Evolutionary conservation across 2,113 vertebrate genomes (phyloP).

Genomic region (Tapirus terrestris): DNA sequence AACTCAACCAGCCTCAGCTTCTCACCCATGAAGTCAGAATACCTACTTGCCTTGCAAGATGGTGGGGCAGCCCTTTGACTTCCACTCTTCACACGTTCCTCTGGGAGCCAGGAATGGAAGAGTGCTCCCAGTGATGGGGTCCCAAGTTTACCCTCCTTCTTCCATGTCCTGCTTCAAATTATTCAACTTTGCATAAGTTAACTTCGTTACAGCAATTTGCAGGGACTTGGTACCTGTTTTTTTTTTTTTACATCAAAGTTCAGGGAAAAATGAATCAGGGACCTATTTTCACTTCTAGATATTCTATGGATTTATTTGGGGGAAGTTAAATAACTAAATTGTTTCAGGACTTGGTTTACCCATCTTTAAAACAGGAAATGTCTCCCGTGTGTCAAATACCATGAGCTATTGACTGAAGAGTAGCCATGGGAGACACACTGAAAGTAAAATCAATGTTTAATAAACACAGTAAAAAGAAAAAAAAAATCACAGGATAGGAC

Average conservation of each 20-base stretch:
- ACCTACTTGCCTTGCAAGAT: background rate
- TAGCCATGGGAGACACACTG: background rate
- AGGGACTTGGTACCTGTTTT: background rate
- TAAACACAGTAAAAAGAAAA: background rate
- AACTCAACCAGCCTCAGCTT: background rate
- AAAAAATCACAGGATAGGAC: background rate
- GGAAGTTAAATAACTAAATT: background rate
- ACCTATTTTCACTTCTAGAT: conserved; percentile 32
- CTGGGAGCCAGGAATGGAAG: background rate
- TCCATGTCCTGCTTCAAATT: background rate
- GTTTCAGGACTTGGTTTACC: conserved; percentile 6
- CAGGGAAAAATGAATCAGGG: conserved; percentile 1
- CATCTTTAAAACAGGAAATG: conserved; percentile 31
- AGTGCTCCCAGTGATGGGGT: background rate
- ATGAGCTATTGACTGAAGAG: background rate
- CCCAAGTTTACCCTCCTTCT: background rate
- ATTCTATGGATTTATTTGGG: background rate
- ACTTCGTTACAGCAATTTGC: background rate
- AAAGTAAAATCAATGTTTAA: conserved; percentile 36
- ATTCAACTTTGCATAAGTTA: background rate
- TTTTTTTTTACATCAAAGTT: background rate
- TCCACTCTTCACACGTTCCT: background rate
- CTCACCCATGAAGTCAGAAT: background rate
- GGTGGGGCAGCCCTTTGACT: background rate
- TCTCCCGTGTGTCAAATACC: background rate